Percentiles rank a stretch among this genome's conserved stretches.
Conservation (phyloP, 2,113 vertebrate species). For the Alethe castanea region DNA sequence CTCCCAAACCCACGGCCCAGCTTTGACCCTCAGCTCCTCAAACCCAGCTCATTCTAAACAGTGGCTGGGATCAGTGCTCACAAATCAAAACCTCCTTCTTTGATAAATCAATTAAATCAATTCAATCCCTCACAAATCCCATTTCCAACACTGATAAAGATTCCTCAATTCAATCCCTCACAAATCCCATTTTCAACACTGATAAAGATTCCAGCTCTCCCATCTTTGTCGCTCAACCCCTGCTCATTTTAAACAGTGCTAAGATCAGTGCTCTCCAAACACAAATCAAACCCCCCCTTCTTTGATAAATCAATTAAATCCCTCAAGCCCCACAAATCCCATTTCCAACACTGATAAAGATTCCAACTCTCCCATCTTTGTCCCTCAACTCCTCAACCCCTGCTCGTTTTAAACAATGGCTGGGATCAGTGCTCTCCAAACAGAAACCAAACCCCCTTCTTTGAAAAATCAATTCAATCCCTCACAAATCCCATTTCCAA, state of each 20-base stretch:
- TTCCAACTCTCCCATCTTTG: not conserved
- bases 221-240: not conserved
- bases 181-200: not conserved
- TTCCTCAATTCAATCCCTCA: not conserved
- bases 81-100: not conserved
- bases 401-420: not conserved
- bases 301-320: not conserved
- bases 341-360: fast-evolving
- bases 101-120: not conserved
- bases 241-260: fast-evolving
- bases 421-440: fast-evolving
- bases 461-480: not conserved
- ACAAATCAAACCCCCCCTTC: fast-evolving
- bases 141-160: fast-evolving
- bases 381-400: not conserved
- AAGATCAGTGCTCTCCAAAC: fast-evolving
- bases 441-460: not conserved
- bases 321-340: not conserved
- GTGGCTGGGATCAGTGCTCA: fast-evolving
- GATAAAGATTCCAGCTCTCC: fast-evolving
- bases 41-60: not conserved
- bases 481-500: not conserved
- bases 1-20: not conserved
- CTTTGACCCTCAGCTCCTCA: not conserved
- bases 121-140: not conserved